A percentile compares a stretch with the other conserved stretches of the same genome.
Evolutionary conservation across 2,888 invertebrate species (phyloP).

Genomic region (Metellina segmentata): DNA sequence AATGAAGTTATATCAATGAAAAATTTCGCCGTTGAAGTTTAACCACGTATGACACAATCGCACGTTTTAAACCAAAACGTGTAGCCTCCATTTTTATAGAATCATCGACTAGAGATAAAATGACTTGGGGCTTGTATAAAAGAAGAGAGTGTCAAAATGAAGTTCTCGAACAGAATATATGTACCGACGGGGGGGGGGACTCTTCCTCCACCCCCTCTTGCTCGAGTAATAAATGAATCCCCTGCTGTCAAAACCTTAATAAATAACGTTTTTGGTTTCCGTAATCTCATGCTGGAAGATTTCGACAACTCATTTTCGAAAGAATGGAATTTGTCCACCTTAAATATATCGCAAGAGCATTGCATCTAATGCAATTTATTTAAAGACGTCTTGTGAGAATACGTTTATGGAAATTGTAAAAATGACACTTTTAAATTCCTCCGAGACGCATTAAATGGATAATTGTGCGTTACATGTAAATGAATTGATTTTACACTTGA

Average conservation of each 20-base stretch:
- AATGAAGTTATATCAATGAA: no score
- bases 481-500: neutral
- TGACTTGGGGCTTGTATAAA: neutral
- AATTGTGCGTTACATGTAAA: neutral
- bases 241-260: conserved; percentile 3
- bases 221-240: conserved; percentile 9
- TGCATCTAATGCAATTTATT: neutral
- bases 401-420: neutral
- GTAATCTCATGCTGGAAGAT: neutral
- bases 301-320: conserved; percentile 2
- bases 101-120: neutral
- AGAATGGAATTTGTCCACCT: conserved; percentile 19
- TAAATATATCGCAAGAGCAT: neutral
- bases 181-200: neutral
- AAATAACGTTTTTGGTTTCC: neutral
- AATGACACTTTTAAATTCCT: neutral
- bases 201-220: neutral
- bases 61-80: neutral
- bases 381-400: neutral
- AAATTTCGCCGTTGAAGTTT: neutral
- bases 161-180: neutral
- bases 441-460: neutral
- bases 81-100: neutral
- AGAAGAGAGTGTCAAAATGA: neutral
- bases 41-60: neutral